phyloP scores from a whole-genome alignment of 2,797 vertebrate genomes.

The Chanos chanos region DNA sequence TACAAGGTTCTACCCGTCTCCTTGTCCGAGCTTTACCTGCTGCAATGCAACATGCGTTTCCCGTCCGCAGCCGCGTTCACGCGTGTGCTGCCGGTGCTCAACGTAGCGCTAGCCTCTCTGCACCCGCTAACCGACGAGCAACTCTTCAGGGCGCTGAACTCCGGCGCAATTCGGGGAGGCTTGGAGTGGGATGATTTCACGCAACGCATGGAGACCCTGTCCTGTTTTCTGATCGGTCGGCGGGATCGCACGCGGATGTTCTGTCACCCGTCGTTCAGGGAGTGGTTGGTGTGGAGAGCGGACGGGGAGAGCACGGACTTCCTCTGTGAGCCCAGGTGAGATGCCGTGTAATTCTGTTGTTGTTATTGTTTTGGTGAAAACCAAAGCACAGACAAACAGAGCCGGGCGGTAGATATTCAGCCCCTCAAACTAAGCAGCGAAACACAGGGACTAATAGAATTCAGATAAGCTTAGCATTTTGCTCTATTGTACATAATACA shows the following conservation, averaged over 20 bases:
- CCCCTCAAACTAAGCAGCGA: too few relatives aligned
- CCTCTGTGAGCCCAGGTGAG: constrained; percentile 93
- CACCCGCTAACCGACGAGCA: constrained; percentile 97
- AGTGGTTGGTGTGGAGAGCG: constrained; percentile 96
- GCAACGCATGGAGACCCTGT: constrained; percentile 90
- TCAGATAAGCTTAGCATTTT: too few relatives aligned
- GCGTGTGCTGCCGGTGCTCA: constrained; percentile 84
- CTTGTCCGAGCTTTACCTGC: constrained; percentile 91
- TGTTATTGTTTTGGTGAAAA: too few relatives aligned
- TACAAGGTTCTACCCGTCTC: constrained; percentile 96
- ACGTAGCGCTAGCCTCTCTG: constrained; percentile 90
- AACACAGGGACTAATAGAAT: too few relatives aligned
- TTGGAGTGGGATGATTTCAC: constrained; percentile 93
- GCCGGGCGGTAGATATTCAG: too few relatives aligned
- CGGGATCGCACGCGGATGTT: constrained; percentile 96
- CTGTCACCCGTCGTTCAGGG: constrained; percentile 95
- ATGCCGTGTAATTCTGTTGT: not conserved
- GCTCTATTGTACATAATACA: too few relatives aligned
- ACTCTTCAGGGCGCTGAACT: constrained; percentile 93
- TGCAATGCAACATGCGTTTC: constrained; percentile 93
- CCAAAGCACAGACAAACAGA: too few relatives aligned
- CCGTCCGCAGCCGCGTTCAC: constrained; percentile 85
- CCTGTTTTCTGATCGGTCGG: constrained; percentile 88
- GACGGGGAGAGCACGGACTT: constrained; percentile 93
- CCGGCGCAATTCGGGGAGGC: constrained; percentile 81